These are phyloP conservation scores for Regulus satrapa DNA, from an alignment of 2,113 vertebrate genomes.

Conservation along the genomic window DNA sequence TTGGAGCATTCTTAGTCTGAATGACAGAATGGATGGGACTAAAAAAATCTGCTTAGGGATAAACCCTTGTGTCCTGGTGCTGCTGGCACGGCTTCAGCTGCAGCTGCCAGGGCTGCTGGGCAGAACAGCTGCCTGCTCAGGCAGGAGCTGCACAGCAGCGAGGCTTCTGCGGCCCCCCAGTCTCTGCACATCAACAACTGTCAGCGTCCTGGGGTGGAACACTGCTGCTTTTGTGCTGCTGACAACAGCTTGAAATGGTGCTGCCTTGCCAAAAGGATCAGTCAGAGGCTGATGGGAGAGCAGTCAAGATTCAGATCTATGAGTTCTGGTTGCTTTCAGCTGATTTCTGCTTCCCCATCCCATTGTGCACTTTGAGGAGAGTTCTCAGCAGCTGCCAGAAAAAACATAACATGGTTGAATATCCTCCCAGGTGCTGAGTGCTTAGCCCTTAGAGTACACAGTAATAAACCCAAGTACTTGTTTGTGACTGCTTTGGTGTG, in stretches of 20 bases:
- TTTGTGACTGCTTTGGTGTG: background rate
- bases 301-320: background rate
- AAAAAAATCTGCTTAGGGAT: background rate
- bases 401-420: background rate
- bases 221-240: background rate
- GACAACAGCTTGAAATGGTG: background rate
- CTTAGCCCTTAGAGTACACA: background rate
- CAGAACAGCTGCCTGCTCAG: slow-evolving; percentile 18
- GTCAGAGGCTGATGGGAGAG: background rate
- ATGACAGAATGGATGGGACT: background rate
- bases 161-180: background rate
- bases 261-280: background rate
- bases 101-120: slow-evolving; percentile 16
- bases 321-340: background rate
- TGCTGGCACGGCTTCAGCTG: background rate
- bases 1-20: background rate
- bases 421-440: background rate
- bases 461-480: background rate
- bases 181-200: background rate
- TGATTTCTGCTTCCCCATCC: background rate
- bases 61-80: background rate
- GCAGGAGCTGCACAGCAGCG: background rate
- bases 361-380: background rate
- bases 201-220: background rate
- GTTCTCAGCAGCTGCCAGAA: background rate